Percentiles rank a stretch among this genome's conserved stretches.
phyloP scores from a whole-genome alignment of 2,888 invertebrate species.

The Apomyelois bistriatella region DNA sequence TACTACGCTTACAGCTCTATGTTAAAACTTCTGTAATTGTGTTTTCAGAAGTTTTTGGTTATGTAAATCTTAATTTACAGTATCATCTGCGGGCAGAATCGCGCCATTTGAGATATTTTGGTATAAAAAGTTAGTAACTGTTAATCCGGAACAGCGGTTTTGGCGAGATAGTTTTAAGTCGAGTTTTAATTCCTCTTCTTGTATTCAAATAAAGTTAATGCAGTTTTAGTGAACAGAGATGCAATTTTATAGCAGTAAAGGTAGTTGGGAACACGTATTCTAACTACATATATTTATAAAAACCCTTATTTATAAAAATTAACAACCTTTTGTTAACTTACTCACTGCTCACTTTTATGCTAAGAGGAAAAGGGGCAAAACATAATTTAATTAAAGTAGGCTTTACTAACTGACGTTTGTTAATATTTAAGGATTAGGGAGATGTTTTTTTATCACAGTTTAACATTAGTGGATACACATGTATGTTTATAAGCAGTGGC shows the following conservation, averaged over 20 bases:
- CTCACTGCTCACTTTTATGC: too few species aligned
- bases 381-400: too few species aligned
- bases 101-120: conserved; percentile 28
- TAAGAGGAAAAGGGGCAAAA: too few species aligned
- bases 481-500: too few species aligned
- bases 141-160: conserved; percentile 15
- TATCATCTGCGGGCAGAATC: conserved; percentile 42
- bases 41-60: conserved; percentile 66
- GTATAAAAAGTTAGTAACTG: conserved; percentile 24
- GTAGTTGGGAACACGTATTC: too few species aligned
- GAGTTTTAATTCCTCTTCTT: conserved; percentile 10
- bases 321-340: too few species aligned
- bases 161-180: conserved; percentile 13
- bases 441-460: too few species aligned
- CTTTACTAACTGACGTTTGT: too few species aligned
- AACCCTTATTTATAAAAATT: too few species aligned
- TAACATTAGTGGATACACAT: too few species aligned
- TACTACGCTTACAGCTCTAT: conserved; percentile 63
- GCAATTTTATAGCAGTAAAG: not conserved
- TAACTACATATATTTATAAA: too few species aligned
- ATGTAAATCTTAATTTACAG: conserved; percentile 65
- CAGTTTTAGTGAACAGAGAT: not conserved
- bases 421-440: too few species aligned
- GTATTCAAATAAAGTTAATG: not conserved
- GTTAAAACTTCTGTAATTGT: conserved; percentile 73